A percentile compares a stretch with the other conserved stretches of the same genome.
These are phyloP conservation scores for Lacerta agilis DNA, from an alignment of 2,797 vertebrate genomes.

Conservation along the genomic window DNA sequence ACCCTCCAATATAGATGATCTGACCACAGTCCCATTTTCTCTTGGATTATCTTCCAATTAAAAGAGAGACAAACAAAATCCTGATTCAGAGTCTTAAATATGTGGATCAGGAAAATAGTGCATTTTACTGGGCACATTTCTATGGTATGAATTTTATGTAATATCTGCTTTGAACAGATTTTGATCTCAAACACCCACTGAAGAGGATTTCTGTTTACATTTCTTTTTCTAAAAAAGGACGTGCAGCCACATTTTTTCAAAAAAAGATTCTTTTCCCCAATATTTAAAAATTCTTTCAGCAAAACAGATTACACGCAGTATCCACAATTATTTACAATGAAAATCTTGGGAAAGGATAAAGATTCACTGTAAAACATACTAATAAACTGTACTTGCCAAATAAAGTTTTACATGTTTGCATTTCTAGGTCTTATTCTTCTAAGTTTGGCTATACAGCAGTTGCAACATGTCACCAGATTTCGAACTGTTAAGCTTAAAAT, in stretches of 20 bases:
- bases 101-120: not conserved
- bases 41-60: not conserved
- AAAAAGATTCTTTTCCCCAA: not conserved
- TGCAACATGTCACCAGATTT: conserved; percentile 6
- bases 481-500: not conserved
- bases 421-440: conserved; percentile 18
- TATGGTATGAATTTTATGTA: not conserved
- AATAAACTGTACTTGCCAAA: conserved; percentile 15
- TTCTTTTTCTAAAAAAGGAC: not conserved
- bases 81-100: not conserved
- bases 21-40: not conserved
- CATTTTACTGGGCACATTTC: rapidly evolving
- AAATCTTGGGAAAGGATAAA: conserved; percentile 23
- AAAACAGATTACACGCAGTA: conserved; percentile 10
- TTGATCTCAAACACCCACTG: rapidly evolving
- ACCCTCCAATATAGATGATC: not conserved
- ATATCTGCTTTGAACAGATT: rapidly evolving
- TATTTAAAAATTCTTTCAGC: not conserved
- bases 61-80: not conserved
- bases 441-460: conserved; percentile 29
- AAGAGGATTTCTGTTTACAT: not conserved
- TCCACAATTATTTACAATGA: not conserved
- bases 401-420: conserved; percentile 26
- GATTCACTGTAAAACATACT: conserved; percentile 21
- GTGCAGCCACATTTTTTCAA: rapidly evolving